Evolutionary conservation across 2,888 invertebrate genomes (phyloP), one percentile per base, ranked within the genome.

Genomic region (Toxonevra muliebris): DNA sequence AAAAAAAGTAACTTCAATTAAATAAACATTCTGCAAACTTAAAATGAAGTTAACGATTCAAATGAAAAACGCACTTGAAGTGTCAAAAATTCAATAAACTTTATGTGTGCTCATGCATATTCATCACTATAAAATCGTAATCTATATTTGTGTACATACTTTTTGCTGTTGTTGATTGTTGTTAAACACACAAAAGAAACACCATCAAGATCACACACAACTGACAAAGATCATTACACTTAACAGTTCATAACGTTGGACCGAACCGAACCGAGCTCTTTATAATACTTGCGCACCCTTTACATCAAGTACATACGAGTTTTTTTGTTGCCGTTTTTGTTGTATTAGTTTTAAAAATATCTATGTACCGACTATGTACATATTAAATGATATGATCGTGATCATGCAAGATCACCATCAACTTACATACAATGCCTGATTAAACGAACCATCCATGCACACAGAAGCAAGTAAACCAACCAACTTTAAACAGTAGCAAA

Each of bases 171-270:
- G 48, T 30, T 30, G 30, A 30, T 30, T 30, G 30, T 30, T 30
- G 30, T 30, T 30, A 30, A 30, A 30, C 30, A 30, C 30, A 30
- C 30, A 30, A 12, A 48, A 12, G 2, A 48, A 48, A 19, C 53
- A 12, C 19, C 53, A 53, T 5, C 15, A 17, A 15, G 19, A 48
- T 42, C n/a, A 7, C 13, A 9, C 45, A 45, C 43, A 19, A 59
- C n/a, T n/a, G 50, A 55, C 58, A 48, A 58, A 65, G 65, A 65
- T 65, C 65, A 65, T 65, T 65, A 65, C 57, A 58, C 65, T 43
- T 42, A 41, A 43, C 53, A 53, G 55, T 41, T 55, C 20, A 63
- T 45, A 63, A 30, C 30, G 17, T 17, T 45, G 59, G 17, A 48
- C n/a, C 48, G 48, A 30, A 48, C n/a, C 48, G 48, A 30, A 30